Conservation (phyloP, 2,888 invertebrate genomes). For the Zhengitettix transpicula region DNA sequence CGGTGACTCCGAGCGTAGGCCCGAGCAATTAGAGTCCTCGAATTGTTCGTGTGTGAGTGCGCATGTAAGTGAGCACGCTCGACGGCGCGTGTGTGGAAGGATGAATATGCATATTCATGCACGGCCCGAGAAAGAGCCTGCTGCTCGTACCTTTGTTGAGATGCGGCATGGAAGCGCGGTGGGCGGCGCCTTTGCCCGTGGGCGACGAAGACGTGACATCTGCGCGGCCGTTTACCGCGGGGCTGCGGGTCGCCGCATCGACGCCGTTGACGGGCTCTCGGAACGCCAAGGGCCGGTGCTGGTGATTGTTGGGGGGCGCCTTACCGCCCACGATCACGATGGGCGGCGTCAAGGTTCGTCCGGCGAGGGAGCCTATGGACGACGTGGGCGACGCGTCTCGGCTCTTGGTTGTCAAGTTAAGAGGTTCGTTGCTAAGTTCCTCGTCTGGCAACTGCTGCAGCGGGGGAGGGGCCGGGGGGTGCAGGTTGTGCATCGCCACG, state of each 20-base stretch:
- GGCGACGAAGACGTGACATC: background rate
- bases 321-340: background rate
- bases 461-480: constrained; percentile 5
- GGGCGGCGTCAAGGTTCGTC: constrained; percentile 11
- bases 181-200: background rate
- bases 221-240: background rate
- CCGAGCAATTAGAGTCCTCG: too few relatives aligned
- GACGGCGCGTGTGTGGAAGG: too few relatives aligned
- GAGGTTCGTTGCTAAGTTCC: constrained; percentile 19
- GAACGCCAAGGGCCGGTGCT: constrained; percentile 1
- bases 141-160: too few relatives aligned
- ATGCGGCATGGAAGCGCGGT: too few relatives aligned
- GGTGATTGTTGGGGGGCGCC: background rate
- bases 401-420: constrained; percentile 22
- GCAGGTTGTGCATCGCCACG: constrained; percentile 8
- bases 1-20: too few relatives aligned
- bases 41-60: too few relatives aligned
- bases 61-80: too few relatives aligned
- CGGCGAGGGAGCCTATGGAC: constrained; percentile 18
- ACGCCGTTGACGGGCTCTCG: constrained; percentile 9
- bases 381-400: constrained; percentile 24
- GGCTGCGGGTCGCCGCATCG: background rate
- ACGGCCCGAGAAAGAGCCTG: too few relatives aligned
- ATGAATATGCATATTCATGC: too few relatives aligned
- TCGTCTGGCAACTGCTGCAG: constrained; percentile 10